phyloP scores from a whole-genome alignment of 2,797 vertebrate species.

The Eulemur coronatus region DNA sequence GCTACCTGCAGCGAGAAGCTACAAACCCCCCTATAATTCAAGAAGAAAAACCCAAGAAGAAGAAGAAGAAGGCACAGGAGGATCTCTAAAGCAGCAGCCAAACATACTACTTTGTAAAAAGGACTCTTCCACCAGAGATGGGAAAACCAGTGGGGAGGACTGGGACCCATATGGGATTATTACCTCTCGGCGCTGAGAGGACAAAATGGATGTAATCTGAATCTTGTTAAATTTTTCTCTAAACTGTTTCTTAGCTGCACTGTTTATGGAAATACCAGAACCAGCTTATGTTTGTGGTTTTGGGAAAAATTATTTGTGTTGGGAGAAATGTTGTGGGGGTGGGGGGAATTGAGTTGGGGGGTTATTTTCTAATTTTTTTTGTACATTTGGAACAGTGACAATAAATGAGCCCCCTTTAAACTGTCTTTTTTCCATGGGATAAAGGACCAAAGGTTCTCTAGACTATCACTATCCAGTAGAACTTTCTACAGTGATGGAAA shows the following conservation, averaged over 20 bases:
- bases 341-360: constrained; percentile 71
- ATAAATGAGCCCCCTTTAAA: constrained; percentile 88
- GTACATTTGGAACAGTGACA: constrained; percentile 90
- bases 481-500: background rate
- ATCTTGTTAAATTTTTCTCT: constrained; percentile 83
- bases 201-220: constrained; percentile 81
- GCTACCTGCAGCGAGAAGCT: constrained; percentile 95
- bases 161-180: constrained; percentile 68
- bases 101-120: constrained; percentile 49
- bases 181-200: constrained; percentile 68
- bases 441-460: constrained; percentile 26
- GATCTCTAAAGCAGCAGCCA: constrained; percentile 89
- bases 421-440: constrained; percentile 32
- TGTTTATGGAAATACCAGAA: constrained; percentile 86
- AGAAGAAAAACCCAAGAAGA: constrained; percentile 91
- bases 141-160: constrained; percentile 73
- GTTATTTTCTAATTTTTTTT: constrained; percentile 90
- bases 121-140: constrained; percentile 78
- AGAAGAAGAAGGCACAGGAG: constrained; percentile 92
- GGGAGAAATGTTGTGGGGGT: constrained; percentile 39
- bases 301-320: constrained; percentile 80
- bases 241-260: constrained; percentile 86
- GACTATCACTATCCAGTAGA: background rate
- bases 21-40: constrained; percentile 89
- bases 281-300: constrained; percentile 82